Evolutionary conservation across 2,113 vertebrate species (phyloP).

Genomic region (Todiramphus saurophagus): DNA sequence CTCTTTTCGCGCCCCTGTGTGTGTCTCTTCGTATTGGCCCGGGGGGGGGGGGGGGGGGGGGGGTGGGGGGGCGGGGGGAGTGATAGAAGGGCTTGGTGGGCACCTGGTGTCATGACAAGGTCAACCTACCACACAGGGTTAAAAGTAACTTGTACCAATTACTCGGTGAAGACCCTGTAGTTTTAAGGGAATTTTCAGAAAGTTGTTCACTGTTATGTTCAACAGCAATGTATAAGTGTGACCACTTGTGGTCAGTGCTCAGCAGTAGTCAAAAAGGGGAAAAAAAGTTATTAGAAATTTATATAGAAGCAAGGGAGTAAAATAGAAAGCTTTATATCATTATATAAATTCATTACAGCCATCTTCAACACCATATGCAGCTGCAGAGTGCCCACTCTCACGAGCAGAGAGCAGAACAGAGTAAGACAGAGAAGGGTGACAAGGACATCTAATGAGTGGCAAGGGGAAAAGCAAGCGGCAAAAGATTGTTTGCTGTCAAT

Average conservation of each 20-base stretch:
- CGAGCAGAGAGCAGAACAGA: not conserved
- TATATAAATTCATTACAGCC: not conserved
- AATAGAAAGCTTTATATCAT: not conserved
- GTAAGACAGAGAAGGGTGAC: not conserved
- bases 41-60: too few relatives aligned
- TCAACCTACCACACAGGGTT: not conserved
- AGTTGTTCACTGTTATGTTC: not conserved
- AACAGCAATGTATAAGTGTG: not conserved
- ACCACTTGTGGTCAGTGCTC: not conserved
- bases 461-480: accelerated
- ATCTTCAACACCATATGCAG: not conserved
- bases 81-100: too few relatives aligned
- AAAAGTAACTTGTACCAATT: not conserved
- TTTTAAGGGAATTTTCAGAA: not conserved
- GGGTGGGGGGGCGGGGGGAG: too few relatives aligned
- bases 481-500: not conserved
- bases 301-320: not conserved
- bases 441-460: not conserved
- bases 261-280: not conserved
- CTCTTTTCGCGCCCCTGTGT: too few relatives aligned
- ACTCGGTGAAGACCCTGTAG: not conserved
- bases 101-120: too few relatives aligned
- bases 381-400: not conserved
- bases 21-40: too few relatives aligned
- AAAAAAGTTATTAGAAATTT: not conserved